These are phyloP conservation scores for Sesia apiformis DNA, from an alignment of 2,888 invertebrate genomes.

Conservation along the genomic window DNA sequence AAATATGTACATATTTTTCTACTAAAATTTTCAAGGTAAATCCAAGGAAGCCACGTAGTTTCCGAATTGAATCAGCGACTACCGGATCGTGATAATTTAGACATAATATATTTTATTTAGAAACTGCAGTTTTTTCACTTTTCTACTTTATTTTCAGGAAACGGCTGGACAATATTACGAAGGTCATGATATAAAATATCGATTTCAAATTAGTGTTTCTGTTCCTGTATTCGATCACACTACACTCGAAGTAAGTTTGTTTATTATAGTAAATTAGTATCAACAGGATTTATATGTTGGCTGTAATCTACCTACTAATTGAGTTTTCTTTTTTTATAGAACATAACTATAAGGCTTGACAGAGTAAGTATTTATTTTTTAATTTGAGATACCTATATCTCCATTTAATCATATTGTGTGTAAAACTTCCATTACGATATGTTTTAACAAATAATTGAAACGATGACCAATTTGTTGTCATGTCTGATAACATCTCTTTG, in stretches of 20 bases:
- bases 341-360: conserved; percentile 44
- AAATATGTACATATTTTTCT: too few species aligned
- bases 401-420: too few species aligned
- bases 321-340: conserved; percentile 35
- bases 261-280: not conserved
- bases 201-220: conserved; percentile 54
- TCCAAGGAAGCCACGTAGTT: too few species aligned
- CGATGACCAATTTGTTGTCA: not conserved
- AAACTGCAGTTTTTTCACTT: too few species aligned
- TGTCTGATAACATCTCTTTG: not conserved
- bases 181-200: conserved; percentile 46
- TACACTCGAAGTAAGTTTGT: conserved; percentile 23
- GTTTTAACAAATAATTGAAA: too few species aligned
- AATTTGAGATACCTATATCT: too few species aligned
- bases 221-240: conserved; percentile 58
- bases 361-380: conserved; percentile 27
- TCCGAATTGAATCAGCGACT: too few species aligned
- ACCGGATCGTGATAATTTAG: too few species aligned
- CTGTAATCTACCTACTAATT: not conserved
- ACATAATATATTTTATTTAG: too few species aligned
- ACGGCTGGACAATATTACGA: conserved; percentile 54
- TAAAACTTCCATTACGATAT: too few species aligned
- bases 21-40: too few species aligned
- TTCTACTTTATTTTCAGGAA: conserved; percentile 33
- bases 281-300: not conserved